These are phyloP conservation scores for Trissonchulus latispiculum DNA, from an alignment of 2,888 invertebrate genomes.

Conservation along the genomic window DNA sequence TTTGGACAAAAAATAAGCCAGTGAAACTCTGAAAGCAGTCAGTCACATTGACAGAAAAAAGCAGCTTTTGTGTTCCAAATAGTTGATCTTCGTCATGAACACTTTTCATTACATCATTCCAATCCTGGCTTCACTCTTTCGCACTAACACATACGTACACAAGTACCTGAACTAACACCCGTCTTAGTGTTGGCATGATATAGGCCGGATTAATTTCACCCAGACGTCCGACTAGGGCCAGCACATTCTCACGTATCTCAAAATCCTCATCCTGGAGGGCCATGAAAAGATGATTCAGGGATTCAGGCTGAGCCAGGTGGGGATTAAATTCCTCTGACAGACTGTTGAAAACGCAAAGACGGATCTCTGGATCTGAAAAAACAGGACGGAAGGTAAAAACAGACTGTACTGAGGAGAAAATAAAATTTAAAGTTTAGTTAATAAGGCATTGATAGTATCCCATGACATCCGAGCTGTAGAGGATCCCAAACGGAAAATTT, in stretches of 20 bases:
- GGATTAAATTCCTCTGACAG: constrained; percentile 75
- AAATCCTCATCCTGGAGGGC: constrained; percentile 78
- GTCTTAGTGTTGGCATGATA: constrained; percentile 89
- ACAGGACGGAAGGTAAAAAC: neutral
- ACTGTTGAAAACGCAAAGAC: constrained; percentile 81
- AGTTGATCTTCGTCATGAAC: constrained; percentile 18
- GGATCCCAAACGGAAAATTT: too few relatives aligned
- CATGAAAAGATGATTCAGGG: constrained; percentile 78
- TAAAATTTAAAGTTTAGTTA: too few relatives aligned
- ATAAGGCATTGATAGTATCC: too few relatives aligned
- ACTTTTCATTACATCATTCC: too few relatives aligned
- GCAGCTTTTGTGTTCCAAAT: neutral
- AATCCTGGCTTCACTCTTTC: too few relatives aligned
- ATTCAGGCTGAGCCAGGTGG: constrained; percentile 91
- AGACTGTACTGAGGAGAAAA: too few relatives aligned
- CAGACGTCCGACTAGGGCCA: constrained; percentile 81
- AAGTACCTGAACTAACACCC: constrained; percentile 68
- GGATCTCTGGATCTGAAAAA: constrained; percentile 68
- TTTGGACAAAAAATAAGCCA: too few relatives aligned
- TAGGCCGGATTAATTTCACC: constrained; percentile 94
- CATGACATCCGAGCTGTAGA: too few relatives aligned
- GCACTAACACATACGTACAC: constrained; percentile 33
- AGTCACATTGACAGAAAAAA: neutral
- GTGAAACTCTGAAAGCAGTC: constrained; percentile 12
- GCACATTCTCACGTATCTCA: constrained; percentile 83